Percentiles rank a stretch among this genome's conserved stretches.
phyloP scores from a whole-genome alignment of 2,113 vertebrate species.

The Phylloscopus trochiloides region DNA sequence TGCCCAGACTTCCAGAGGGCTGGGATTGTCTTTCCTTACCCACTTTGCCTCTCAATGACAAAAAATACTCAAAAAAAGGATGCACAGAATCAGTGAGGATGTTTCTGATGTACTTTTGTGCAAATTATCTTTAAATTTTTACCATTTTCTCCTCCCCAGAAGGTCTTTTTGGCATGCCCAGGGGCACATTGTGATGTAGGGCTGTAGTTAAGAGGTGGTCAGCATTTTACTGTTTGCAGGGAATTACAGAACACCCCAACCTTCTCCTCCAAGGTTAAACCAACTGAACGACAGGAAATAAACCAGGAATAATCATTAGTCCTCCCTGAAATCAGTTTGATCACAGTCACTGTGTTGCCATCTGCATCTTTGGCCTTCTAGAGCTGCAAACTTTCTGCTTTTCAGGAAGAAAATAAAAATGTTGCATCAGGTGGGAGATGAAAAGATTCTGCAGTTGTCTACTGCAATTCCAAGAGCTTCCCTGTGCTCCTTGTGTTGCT shows the following conservation, averaged over 20 bases:
- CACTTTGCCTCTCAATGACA: neutral
- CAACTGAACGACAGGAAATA: neutral
- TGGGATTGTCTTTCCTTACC: neutral
- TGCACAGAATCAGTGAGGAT: neutral
- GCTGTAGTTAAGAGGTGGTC: neutral
- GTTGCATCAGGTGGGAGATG: neutral
- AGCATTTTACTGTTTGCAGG: neutral
- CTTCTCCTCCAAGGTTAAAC: neutral
- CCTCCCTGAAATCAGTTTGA: neutral
- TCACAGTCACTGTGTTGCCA: neutral
- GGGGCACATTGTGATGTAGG: neutral
- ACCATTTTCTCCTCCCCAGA: neutral
- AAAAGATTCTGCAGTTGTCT: neutral
- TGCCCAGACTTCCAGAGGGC: neutral
- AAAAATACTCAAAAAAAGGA: neutral
- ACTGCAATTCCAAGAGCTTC: neutral
- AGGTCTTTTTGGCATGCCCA: neutral
- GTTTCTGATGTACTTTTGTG: neutral
- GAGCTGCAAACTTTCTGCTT: neutral
- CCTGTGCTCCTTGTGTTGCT: neutral
- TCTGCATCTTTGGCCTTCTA: neutral
- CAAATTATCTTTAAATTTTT: neutral
- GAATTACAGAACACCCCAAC: neutral
- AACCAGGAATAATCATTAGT: neutral
- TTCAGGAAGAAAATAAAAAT: neutral